Evolutionary conservation across 2,888 invertebrate genomes (phyloP).

Genomic region (Cheilosia scutellata): DNA sequence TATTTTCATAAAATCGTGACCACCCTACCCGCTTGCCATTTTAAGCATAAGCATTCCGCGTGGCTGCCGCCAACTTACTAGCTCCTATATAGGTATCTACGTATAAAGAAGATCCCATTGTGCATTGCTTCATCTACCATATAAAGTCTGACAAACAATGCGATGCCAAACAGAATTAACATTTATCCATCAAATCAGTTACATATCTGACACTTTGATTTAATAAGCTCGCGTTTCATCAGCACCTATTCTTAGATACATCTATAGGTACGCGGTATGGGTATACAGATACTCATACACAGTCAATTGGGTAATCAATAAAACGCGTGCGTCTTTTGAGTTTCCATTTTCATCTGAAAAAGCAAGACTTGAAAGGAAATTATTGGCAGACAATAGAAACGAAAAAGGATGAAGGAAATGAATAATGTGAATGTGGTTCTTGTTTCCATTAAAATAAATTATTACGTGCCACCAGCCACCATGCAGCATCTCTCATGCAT

Average conservation of each 20-base stretch:
- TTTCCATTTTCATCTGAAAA: constrained; percentile 28
- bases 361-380: constrained; percentile 21
- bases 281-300: neutral
- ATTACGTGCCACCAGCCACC: constrained; percentile 50
- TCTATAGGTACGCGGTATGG: neutral
- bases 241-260: constrained; percentile 49
- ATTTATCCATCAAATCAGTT: constrained; percentile 67
- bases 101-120: constrained; percentile 20
- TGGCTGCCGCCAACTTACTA: constrained; percentile 19
- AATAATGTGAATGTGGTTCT: constrained; percentile 23
- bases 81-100: constrained; percentile 40
- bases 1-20: constrained; percentile 72
- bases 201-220: constrained; percentile 72
- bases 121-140: constrained; percentile 31
- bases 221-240: constrained; percentile 47
- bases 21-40: constrained; percentile 60
- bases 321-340: constrained; percentile 28
- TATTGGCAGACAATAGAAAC: constrained; percentile 33
- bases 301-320: constrained; percentile 37
- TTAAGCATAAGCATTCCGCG: constrained; percentile 23
- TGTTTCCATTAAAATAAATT: constrained; percentile 56
- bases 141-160: constrained; percentile 39
- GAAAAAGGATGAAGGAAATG: constrained; percentile 15
- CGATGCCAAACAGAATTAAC: constrained; percentile 52
- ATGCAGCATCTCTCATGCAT: constrained; percentile 37